A percentile compares a stretch with the other conserved stretches of the same genome.
phyloP scores from a whole-genome alignment of 2,797 vertebrate species.

The Pangasius sanitwongsei region DNA sequence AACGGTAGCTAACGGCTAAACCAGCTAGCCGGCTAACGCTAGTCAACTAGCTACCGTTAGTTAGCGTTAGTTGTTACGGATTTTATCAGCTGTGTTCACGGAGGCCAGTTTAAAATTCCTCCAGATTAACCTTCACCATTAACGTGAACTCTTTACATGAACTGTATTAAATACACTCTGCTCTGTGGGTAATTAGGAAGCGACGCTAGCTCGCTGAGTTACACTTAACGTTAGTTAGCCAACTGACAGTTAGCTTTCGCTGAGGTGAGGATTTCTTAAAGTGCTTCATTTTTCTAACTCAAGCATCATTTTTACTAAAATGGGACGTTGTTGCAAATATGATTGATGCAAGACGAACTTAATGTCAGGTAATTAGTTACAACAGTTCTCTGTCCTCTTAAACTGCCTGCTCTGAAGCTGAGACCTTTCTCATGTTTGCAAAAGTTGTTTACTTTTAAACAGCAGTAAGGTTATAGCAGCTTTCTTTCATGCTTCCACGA shows the following conservation, averaged over 20 bases:
- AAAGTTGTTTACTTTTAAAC: background rate
- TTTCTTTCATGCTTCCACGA: background rate
- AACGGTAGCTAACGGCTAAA: constrained; percentile 22
- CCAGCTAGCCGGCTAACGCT: constrained; percentile 24
- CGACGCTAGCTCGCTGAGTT: background rate
- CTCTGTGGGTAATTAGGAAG: background rate
- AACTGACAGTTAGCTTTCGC: background rate
- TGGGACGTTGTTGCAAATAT: too few relatives aligned
- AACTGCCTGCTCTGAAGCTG: background rate
- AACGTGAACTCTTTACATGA: background rate
- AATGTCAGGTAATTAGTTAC: background rate
- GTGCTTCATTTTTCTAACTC: background rate
- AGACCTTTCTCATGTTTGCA: background rate
- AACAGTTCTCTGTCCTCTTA: background rate
- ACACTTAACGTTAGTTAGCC: constrained; percentile 2
- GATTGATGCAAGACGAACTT: background rate
- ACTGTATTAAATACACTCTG: background rate
- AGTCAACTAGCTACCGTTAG: constrained; percentile 17
- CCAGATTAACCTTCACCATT: background rate
- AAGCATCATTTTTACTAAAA: background rate
- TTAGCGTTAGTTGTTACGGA: background rate
- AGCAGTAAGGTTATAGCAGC: background rate
- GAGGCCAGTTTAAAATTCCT: background rate
- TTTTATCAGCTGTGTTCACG: background rate
- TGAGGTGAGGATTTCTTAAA: background rate